These are phyloP conservation scores for Trachelus iudaicus DNA, from an alignment of 2,888 invertebrate genomes.

Conservation along the genomic window DNA sequence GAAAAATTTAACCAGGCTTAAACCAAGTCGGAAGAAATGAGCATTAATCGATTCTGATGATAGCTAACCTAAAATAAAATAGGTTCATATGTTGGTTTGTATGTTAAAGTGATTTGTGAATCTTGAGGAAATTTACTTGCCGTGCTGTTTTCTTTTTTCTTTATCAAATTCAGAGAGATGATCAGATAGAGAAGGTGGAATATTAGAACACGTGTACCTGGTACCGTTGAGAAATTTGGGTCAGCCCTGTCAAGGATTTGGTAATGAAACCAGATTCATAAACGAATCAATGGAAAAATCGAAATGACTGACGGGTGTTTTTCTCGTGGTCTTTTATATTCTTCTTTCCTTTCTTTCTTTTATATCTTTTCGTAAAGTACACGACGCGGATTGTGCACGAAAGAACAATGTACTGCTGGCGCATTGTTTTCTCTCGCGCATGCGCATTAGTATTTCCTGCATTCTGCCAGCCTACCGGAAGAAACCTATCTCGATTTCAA, in stretches of 20 bases:
- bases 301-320: not conserved
- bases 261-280: not conserved
- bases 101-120: not conserved
- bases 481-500: conserved; percentile 42
- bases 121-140: not conserved
- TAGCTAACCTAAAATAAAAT: not conserved
- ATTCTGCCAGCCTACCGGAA: conserved; percentile 27
- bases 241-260: not conserved
- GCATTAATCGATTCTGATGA: no score
- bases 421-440: conserved; percentile 20
- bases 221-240: not conserved
- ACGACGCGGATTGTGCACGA: not conserved
- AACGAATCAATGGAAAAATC: not conserved
- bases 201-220: not conserved
- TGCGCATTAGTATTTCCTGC: not conserved
- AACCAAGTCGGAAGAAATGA: no score
- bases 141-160: not conserved
- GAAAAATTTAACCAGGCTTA: no score
- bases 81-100: not conserved
- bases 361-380: not conserved
- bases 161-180: not conserved
- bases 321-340: conserved; percentile 1
- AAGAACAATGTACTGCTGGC: conserved; percentile 16
- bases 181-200: not conserved
- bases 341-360: not conserved